A percentile compares a stretch with the other conserved stretches of the same genome.
phyloP scores from a whole-genome alignment of 2,113 vertebrate genomes.

The Orthonyx spaldingii region DNA sequence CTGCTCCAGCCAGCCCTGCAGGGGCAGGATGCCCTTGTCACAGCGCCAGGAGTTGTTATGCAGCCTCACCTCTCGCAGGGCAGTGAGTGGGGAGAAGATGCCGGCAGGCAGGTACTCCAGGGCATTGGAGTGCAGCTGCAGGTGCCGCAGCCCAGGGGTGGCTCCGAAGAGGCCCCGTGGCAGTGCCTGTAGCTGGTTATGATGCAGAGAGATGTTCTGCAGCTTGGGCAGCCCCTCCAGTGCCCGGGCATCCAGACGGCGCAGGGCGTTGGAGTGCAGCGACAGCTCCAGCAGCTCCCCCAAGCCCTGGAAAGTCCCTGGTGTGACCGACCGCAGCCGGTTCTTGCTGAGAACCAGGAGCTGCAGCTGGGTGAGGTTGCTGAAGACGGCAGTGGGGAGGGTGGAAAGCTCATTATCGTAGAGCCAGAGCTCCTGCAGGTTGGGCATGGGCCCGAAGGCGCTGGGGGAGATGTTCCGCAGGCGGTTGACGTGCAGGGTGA shows the following conservation, averaged over 20 bases:
- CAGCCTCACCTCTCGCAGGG: conserved; percentile 74
- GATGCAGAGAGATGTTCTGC: conserved; percentile 85
- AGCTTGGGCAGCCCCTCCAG: conserved; percentile 77
- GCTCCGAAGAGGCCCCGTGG: conserved; percentile 75
- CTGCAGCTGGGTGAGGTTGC: conserved; percentile 78
- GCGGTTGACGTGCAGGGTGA: conserved; percentile 84
- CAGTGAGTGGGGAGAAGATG: conserved; percentile 73
- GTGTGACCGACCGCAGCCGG: conserved; percentile 73
- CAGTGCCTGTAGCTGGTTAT: conserved; percentile 79
- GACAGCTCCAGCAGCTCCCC: conserved; percentile 80
- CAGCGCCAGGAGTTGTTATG: conserved; percentile 90
- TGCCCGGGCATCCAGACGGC: conserved; percentile 64
- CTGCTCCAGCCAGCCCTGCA: conserved; percentile 78
- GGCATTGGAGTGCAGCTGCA: conserved; percentile 85
- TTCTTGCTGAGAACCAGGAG: conserved; percentile 88
- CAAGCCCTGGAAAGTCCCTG: conserved; percentile 78
- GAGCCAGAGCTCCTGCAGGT: conserved; percentile 83
- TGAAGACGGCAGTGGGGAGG: conserved; percentile 77
- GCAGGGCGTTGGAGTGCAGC: conserved; percentile 82
- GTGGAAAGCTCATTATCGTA: conserved; percentile 83
- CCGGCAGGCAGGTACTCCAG: conserved; percentile 76
- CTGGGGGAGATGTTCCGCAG: conserved; percentile 73
- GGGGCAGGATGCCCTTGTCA: conserved; percentile 78
- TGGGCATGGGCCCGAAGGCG: conserved; percentile 80
- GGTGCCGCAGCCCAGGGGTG: conserved; percentile 59